Conservation (phyloP, 2,113 vertebrate genomes). For the Tenrec ecaudatus region DNA sequence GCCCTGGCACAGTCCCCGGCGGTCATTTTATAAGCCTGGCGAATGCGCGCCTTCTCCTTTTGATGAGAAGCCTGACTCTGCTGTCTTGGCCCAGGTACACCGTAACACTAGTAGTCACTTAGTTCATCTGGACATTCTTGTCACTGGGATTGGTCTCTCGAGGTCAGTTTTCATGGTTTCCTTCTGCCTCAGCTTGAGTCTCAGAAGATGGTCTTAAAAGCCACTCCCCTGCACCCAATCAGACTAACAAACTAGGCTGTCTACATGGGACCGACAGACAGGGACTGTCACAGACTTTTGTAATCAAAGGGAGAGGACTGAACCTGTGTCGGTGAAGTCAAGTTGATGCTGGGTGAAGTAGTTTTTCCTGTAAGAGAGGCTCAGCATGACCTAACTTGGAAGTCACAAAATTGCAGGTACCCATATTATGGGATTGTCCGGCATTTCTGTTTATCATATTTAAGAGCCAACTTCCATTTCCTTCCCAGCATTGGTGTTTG, state of each 20-base stretch:
- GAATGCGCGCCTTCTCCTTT: not conserved
- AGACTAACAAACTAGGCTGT: not conserved
- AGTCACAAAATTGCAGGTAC: not conserved
- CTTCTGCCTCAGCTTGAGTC: not conserved
- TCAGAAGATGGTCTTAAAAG: not conserved
- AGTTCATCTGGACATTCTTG: not conserved
- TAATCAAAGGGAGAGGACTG: not conserved
- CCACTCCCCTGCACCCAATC: no score
- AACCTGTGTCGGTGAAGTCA: not conserved
- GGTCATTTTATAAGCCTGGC: constrained; percentile 27
- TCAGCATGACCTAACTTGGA: not conserved
- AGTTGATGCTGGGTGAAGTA: not conserved
- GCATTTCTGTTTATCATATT: constrained; percentile 15
- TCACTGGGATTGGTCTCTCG: constrained; percentile 22
- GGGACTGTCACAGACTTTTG: not conserved
- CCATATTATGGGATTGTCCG: not conserved
- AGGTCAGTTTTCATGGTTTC: not conserved
- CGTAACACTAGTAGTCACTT: not conserved
- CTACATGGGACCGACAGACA: not conserved
- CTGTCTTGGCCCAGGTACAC: not conserved
- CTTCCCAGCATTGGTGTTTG: not conserved
- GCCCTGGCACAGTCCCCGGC: not conserved
- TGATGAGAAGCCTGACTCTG: constrained; percentile 4
- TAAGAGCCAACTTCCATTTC: constrained; percentile 25
- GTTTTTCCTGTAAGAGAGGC: not conserved